These are phyloP conservation scores for Eurypyga helias DNA, from an alignment of 2,113 vertebrate species.

Conservation along the genomic window DNA sequence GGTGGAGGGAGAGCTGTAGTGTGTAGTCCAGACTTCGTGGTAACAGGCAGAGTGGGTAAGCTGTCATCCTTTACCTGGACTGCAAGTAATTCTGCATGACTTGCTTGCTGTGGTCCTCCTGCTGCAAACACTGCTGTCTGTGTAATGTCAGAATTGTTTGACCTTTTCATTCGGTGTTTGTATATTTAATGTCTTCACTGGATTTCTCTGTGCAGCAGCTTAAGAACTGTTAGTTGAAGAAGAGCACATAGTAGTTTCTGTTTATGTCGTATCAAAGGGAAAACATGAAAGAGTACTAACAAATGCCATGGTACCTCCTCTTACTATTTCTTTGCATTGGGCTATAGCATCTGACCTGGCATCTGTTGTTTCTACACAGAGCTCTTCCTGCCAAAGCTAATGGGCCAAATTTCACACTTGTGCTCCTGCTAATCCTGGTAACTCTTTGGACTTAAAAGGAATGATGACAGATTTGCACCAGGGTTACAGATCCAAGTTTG, in stretches of 20 bases:
- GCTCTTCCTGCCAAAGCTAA: background rate
- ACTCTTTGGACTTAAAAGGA: background rate
- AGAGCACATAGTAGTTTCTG: background rate
- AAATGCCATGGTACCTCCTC: background rate
- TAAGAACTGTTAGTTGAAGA: background rate
- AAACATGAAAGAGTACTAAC: accelerated
- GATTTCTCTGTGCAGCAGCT: background rate
- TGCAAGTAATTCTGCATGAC: background rate
- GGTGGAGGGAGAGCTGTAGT: background rate
- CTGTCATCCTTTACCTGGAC: background rate
- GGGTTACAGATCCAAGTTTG: background rate
- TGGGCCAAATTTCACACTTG: background rate
- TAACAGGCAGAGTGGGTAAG: background rate
- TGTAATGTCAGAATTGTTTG: background rate
- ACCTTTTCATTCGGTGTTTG: background rate
- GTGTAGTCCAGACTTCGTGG: background rate
- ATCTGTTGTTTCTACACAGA: background rate
- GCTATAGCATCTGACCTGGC: accelerated
- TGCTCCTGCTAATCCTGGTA: background rate
- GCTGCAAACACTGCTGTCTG: background rate
- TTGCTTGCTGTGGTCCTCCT: background rate
- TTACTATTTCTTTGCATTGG: background rate
- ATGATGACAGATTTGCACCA: background rate
- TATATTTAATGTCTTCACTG: background rate
- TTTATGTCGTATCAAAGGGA: background rate